Base-by-base conservation (phyloP, 2,113 vertebrate species). In the Puma concolor region DNA sequence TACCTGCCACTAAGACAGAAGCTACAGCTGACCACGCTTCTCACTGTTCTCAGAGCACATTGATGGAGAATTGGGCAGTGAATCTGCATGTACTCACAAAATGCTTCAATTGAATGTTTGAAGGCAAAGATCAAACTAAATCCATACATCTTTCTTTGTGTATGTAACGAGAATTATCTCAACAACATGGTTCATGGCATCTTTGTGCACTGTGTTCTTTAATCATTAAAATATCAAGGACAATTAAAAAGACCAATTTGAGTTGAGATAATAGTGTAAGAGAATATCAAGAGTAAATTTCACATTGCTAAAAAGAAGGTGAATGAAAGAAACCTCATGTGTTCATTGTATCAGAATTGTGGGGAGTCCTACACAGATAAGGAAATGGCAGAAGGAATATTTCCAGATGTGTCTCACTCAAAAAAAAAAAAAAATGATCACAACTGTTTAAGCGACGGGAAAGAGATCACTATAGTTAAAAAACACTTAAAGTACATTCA, bases 161-260 rank as follows among this genome's bases (percentile, higher is more conserved):
- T 72, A 38, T 6, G 44, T 1, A 79, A 66, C 86, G 29, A 76
- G 41, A 94, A 96, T 79, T 36, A 82, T 86, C 31, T 87, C 38
- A 94, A 83, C 23, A 33, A 3, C 19, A 80, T 31, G 57, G 14
- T 7, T 76, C 36, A 36, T 31, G 3, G 29, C 21, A 44, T 74
- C 29, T 91, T 29, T 41, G 19, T 25, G 5, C 12, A 83, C 41
- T 72, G 52, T 85, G 31, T 54, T 92, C 27, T 71, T 74, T 80
- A 38, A 33, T 87, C 29, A 83, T 48, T 54, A 86, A 89, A 29
- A 81, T 67, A 52, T 31, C 52, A 41, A 94, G 25, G 76, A 77
- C 9, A 54, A 74, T 60, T 72, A 67, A 57, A 88, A 84, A 48
- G 74, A 38, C 11, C 17, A 80, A 7, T 90, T 25, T 83, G 36